Evolutionary conservation across 2,888 invertebrate species (phyloP), one percentile per base, ranked within the genome.

Genomic region (Lottia gigantea): DNA sequence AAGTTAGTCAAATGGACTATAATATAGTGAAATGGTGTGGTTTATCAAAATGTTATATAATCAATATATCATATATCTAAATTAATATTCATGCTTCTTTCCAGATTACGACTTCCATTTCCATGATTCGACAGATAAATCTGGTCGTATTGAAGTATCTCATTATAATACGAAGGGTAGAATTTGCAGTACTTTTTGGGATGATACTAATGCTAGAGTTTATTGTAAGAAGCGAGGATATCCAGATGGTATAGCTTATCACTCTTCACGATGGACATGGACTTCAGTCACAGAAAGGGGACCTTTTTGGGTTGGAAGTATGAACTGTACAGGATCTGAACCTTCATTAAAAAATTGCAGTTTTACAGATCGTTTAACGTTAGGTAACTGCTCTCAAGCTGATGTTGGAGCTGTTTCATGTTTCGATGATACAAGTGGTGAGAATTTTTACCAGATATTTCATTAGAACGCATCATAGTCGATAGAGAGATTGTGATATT

Each of bases 171-270:
- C 77, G 19, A 76, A 72, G 26, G 83, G 83, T 64, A 91, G 83
- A 91, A 92, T 83, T 25, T 84, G 84, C 71, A 78, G 78, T 67
- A 71, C 67, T 0, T 76, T 74, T 63, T 84, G 82, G 82, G 79
- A 77, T 31, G 82, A 82, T 67, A 70, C 66, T 0, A 84, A 83
- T 31, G 84, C 85, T 0, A 70, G 62, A 0, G 83, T 84, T 1
- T 71, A 82, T 63, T 85, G 85, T 73, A 74, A 76, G 31, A 70
- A 74, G 11, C 71, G 78, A 11, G 78, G 78, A 15, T 83, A 77
- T 65, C 67, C 66, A 19, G 71, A 77, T 47, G 83, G 82, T 14
- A 72, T 82, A 3, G 81, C 81, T 3, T 80, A 76, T 71, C 80
- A 79, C 62, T 75, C 79, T 68, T 71, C 78, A 2, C 61, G 62